Conservation (phyloP, 2,888 invertebrate species). For the Perdita meconis region DNA sequence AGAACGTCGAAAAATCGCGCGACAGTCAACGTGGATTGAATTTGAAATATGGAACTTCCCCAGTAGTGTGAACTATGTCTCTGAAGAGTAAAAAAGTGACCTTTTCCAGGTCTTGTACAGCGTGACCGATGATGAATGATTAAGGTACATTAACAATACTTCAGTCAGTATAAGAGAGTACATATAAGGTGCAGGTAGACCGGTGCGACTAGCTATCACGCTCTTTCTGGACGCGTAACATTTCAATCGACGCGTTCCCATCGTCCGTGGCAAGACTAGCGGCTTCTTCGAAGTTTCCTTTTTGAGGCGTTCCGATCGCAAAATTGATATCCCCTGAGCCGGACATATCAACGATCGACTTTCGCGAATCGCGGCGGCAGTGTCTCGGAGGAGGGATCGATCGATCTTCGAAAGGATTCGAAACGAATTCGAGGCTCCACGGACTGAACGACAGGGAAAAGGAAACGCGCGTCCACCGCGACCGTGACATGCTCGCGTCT, state of each 20-base stretch:
- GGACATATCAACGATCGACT: not conserved
- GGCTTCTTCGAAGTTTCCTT: constrained; percentile 50
- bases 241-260: constrained; percentile 50
- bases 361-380: not conserved
- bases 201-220: constrained; percentile 28
- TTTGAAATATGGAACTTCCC: no score
- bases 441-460: constrained; percentile 33
- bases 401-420: constrained; percentile 1
- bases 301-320: constrained; percentile 20
- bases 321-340: constrained; percentile 25
- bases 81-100: no score
- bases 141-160: no score
- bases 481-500: constrained; percentile 33
- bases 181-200: not conserved
- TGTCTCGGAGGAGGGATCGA: not conserved
- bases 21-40: no score
- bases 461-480: constrained; percentile 46
- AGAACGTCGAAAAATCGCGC: no score
- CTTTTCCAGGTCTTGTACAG: no score
- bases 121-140: no score
- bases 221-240: constrained; percentile 34
- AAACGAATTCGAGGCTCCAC: constrained; percentile 28
- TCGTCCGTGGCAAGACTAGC: constrained; percentile 66
- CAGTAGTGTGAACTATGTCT: no score
- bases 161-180: no score